Conservation (phyloP, 2,888 invertebrate genomes). For the Polydrusus tereticollis region DNA sequence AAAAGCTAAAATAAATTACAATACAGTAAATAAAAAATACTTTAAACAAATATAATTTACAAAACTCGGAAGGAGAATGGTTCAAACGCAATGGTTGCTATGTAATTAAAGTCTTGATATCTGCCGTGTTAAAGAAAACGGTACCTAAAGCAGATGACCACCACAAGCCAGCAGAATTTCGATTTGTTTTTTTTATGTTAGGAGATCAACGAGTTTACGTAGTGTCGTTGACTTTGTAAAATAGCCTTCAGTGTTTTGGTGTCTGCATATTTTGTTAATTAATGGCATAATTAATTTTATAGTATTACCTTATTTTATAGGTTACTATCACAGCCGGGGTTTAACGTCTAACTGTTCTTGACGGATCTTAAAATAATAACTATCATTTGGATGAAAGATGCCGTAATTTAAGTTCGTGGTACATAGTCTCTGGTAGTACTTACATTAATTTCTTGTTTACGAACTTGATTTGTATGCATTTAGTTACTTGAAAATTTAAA, state of each 20-base stretch:
- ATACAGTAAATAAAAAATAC: too few relatives aligned
- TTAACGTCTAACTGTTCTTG: too few relatives aligned
- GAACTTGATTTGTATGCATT: too few relatives aligned
- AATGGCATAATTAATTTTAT: not conserved
- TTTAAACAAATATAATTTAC: too few relatives aligned
- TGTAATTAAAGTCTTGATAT: constrained; percentile 22
- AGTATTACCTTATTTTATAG: not conserved
- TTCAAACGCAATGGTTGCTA: constrained; percentile 4
- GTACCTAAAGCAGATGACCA: constrained; percentile 14
- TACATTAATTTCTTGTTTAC: too few relatives aligned
- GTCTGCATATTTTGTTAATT: not conserved
- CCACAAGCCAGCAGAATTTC: constrained; percentile 1
- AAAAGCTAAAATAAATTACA: too few relatives aligned
- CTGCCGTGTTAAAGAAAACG: constrained; percentile 4
- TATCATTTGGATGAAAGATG: too few relatives aligned
- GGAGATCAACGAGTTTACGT: constrained; percentile 28
- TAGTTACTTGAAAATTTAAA: too few relatives aligned
- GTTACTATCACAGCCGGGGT: not conserved
- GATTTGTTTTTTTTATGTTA: constrained; percentile 29
- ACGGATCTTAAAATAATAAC: too few relatives aligned
- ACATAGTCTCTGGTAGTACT: too few relatives aligned
- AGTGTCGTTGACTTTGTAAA: constrained; percentile 30
- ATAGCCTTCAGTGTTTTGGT: not conserved
- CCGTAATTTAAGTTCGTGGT: too few relatives aligned
- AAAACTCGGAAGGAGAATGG: constrained; percentile 1